Conservation (phyloP, 2,888 invertebrate genomes). For the Omphaloscelis lunosa region DNA sequence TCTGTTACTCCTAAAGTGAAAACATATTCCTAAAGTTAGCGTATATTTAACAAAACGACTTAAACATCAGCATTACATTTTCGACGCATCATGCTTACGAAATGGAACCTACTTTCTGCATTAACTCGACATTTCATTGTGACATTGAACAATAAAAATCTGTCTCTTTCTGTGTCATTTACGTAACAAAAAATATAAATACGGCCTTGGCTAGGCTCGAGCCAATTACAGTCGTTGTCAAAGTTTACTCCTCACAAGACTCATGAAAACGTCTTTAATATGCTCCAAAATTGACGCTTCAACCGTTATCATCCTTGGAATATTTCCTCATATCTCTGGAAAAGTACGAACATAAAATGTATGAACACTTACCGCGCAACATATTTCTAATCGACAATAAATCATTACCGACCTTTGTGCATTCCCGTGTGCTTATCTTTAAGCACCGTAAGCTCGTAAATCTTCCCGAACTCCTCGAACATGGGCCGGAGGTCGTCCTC, state of each 20-base stretch:
- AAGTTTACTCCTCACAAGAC: constrained; percentile 25
- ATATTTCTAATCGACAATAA: constrained; percentile 64
- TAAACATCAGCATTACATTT: constrained; percentile 5
- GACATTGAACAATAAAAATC: constrained; percentile 50
- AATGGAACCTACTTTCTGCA: constrained; percentile 13
- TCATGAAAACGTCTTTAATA: constrained; percentile 23
- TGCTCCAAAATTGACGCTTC: constrained; percentile 11
- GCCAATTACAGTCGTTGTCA: constrained; percentile 44
- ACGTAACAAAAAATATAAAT: constrained; percentile 38
- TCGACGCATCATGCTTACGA: constrained; percentile 28
- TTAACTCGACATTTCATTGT: constrained; percentile 40
- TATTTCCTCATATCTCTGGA: constrained; percentile 31
- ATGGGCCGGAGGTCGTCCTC: constrained; percentile 97
- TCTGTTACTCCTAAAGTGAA: not conserved
- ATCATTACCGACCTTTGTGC: constrained; percentile 95
- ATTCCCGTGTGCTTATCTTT: constrained; percentile 98
- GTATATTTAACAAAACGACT: not conserved
- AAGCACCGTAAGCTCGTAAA: constrained; percentile 98
- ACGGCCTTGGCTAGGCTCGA: constrained; percentile 43
- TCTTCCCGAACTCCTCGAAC: constrained; percentile 98
- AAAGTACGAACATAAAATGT: constrained; percentile 45
- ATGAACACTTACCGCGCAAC: constrained; percentile 46
- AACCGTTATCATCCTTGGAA: constrained; percentile 20
- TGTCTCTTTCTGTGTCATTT: constrained; percentile 29
- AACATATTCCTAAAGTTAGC: not conserved